Percentiles rank a stretch among this genome's conserved stretches.
These are phyloP conservation scores for Drosophila dives DNA, from an alignment of 2,888 invertebrate species.

Conservation along the genomic window DNA sequence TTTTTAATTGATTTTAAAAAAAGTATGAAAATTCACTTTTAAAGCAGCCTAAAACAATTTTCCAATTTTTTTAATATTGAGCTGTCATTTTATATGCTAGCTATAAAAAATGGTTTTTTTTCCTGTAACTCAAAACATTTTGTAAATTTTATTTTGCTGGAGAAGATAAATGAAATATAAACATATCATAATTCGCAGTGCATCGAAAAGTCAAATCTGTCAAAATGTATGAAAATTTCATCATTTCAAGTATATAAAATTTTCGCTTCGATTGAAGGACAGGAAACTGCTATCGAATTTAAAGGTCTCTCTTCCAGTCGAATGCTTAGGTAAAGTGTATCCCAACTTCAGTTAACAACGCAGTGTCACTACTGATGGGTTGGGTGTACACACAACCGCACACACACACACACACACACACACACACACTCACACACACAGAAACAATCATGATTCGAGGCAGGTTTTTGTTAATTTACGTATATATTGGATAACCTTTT, in stretches of 20 bases:
- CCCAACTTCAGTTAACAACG: slow-evolving; percentile 10
- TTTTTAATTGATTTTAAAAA: too few species aligned
- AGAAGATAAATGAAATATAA: neutral
- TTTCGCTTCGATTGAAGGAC: neutral
- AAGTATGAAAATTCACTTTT: neutral
- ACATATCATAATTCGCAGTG: neutral
- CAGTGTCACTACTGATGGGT: slow-evolving; percentile 5
- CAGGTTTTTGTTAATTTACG: slow-evolving; percentile 81
- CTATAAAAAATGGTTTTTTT: neutral
- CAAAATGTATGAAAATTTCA: neutral
- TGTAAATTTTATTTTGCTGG: neutral
- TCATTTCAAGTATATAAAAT: neutral
- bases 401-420: slow-evolving; percentile 4
- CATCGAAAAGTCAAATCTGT: neutral
- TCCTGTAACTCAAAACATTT: too few species aligned
- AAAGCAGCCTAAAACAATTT: neutral
- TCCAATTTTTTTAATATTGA: neutral
- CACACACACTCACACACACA: neutral
- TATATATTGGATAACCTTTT: slow-evolving; percentile 49
- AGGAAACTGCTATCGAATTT: neutral
- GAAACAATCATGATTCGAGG: slow-evolving; percentile 68
- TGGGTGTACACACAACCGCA: neutral
- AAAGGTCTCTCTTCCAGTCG: slow-evolving; percentile 11
- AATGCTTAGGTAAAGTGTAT: slow-evolving; percentile 23
- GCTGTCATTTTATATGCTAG: neutral